Evolutionary conservation across 2,113 vertebrate species (phyloP).

Genomic region (Calyptommatus sinebrachiatus): DNA sequence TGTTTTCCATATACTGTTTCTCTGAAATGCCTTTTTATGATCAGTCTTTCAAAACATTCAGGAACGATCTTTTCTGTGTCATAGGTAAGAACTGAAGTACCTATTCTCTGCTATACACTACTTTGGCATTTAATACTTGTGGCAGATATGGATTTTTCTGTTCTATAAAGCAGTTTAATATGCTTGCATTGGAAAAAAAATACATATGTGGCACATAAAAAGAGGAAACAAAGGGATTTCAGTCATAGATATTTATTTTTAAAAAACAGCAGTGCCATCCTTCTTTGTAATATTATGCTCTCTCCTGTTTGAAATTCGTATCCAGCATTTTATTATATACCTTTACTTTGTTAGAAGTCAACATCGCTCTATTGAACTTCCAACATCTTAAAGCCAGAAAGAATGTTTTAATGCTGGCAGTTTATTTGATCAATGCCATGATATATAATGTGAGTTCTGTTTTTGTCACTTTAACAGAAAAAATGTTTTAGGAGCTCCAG

Average conservation of each 20-base stretch:
- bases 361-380: conserved; percentile 13
- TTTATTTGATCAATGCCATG: not conserved
- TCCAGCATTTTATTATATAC: not conserved
- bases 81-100: not conserved
- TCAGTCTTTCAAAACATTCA: too few relatives aligned
- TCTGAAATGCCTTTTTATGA: too few relatives aligned
- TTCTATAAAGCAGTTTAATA: not conserved
- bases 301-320: not conserved
- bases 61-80: not conserved
- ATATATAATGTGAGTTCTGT: conserved; percentile 31
- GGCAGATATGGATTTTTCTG: not conserved
- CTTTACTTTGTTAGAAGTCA: not conserved
- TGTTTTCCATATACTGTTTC: too few relatives aligned
- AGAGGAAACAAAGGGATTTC: not conserved
- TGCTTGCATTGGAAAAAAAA: not conserved
- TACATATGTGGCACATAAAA: not conserved
- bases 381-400: not conserved
- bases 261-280: not conserved
- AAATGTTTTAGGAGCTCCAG: conserved; percentile 5
- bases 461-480: conserved; percentile 32
- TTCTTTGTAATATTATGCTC: not conserved
- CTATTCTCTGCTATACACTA: too few relatives aligned
- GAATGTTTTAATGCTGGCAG: not conserved
- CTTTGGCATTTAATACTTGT: not conserved
- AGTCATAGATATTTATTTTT: not conserved